phyloP scores from a whole-genome alignment of 37 sponge, comb jelly and placozoan genomes.

The Petrosia ficiformis region DNA sequence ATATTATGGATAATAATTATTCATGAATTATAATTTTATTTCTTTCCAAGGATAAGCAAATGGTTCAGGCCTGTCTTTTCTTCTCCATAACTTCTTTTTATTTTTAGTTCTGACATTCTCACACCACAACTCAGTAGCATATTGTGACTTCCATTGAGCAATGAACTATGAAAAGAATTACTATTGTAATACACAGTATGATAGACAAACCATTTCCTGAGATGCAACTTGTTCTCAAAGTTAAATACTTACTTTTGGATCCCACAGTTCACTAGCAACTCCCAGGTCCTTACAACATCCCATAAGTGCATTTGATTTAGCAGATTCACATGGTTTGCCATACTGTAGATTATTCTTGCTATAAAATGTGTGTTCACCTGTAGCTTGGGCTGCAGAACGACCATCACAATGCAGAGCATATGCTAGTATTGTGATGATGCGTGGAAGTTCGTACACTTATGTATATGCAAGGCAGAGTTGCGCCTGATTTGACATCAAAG shows the following conservation, averaged over 20 bases:
- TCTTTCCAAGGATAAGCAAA: slow-evolving; percentile 90
- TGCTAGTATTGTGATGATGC: no score
- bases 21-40: no score
- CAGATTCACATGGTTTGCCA: slow-evolving; percentile 87
- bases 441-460: no score
- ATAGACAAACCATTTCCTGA: not conserved
- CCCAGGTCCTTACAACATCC: slow-evolving; percentile 94
- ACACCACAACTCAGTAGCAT: slow-evolving; percentile 89
- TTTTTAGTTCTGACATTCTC: slow-evolving; percentile 79
- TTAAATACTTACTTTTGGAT: slow-evolving; percentile 63
- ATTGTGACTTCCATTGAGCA: slow-evolving; percentile 57
- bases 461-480: no score
- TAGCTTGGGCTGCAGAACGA: slow-evolving; percentile 74
- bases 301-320: slow-evolving; percentile 87
- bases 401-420: slow-evolving; percentile 83
- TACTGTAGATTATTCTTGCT: slow-evolving; percentile 48
- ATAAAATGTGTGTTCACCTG: slow-evolving; percentile 85
- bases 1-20: no score
- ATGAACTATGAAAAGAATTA: slow-evolving; percentile 68
- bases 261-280: slow-evolving; percentile 88
- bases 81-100: slow-evolving; percentile 82
- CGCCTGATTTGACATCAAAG: no score
- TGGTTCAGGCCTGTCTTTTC: slow-evolving; percentile 26
- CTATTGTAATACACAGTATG: no score
- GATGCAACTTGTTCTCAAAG: not conserved